Percentiles rank a stretch among this genome's conserved stretches.
Conservation (phyloP, 2,113 vertebrate species). For the Phrynosoma blainvillii region DNA sequence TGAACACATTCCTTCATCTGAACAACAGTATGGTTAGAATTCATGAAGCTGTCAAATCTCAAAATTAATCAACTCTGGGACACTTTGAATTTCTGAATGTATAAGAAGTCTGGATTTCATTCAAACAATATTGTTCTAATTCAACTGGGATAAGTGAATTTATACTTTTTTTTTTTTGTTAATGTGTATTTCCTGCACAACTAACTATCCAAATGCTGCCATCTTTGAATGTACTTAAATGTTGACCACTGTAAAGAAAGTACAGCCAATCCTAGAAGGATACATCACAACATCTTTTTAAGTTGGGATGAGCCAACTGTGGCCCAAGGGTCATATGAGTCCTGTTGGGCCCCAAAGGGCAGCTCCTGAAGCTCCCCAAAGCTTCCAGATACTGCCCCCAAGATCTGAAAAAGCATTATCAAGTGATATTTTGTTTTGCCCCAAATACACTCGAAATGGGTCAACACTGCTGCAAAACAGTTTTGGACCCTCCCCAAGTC, state of each 20-base stretch:
- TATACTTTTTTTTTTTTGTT: background rate
- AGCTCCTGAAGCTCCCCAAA: too few relatives aligned
- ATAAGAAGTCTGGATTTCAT: background rate
- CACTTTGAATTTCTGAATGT: background rate
- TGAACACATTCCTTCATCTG: background rate
- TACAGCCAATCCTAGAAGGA: background rate
- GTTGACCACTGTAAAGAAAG: background rate
- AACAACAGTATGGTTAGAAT: background rate
- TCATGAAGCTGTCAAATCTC: background rate
- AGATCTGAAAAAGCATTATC: too few relatives aligned
- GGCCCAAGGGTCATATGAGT: too few relatives aligned
- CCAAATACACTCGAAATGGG: too few relatives aligned
- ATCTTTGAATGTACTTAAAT: background rate
- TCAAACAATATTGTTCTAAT: background rate
- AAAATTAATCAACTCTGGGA: background rate
- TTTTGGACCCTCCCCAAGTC: too few relatives aligned
- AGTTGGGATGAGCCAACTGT: too few relatives aligned
- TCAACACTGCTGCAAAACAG: too few relatives aligned
- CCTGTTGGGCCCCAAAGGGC: too few relatives aligned
- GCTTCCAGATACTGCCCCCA: too few relatives aligned
- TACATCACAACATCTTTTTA: background rate
- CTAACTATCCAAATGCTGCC: background rate
- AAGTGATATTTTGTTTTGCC: too few relatives aligned
- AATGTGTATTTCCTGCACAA: background rate
- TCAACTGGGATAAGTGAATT: background rate